Evolutionary conservation across 2,888 invertebrate species (phyloP).

Genomic region (Drosophila nigricruria): DNA sequence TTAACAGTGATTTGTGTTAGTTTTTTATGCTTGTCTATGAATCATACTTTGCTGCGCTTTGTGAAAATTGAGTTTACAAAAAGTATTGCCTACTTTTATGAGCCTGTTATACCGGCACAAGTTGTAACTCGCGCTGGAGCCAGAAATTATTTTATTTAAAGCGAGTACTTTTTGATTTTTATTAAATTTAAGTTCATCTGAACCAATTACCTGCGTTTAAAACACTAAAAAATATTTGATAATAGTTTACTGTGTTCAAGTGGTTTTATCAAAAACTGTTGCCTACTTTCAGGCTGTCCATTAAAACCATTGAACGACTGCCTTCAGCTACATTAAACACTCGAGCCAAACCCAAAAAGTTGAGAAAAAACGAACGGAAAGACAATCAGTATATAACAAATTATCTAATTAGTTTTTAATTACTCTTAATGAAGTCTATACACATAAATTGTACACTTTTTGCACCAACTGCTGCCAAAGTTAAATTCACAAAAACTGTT

Average conservation of each 20-base stretch:
- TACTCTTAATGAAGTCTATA: not conserved
- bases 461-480: too few species aligned
- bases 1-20: conserved; percentile 9
- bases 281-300: not conserved
- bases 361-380: not conserved
- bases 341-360: not conserved
- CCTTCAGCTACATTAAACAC: fast-evolving
- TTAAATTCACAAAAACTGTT: not conserved
- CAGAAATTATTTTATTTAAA: too few species aligned
- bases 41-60: conserved; percentile 19
- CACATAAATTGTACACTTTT: too few species aligned
- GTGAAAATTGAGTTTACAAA: not conserved
- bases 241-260: too few species aligned
- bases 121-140: too few species aligned
- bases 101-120: not conserved
- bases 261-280: not conserved
- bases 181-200: too few species aligned
- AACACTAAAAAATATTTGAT: too few species aligned
- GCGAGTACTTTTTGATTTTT: too few species aligned
- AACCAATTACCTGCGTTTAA: too few species aligned
- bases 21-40: not conserved
- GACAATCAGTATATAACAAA: too few species aligned
- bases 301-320: not conserved
- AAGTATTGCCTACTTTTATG: conserved; percentile 22
- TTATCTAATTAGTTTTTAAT: not conserved